Evolutionary conservation across 2,797 vertebrate genomes (phyloP).

Genomic region (Pyrrhura leucotis): DNA sequence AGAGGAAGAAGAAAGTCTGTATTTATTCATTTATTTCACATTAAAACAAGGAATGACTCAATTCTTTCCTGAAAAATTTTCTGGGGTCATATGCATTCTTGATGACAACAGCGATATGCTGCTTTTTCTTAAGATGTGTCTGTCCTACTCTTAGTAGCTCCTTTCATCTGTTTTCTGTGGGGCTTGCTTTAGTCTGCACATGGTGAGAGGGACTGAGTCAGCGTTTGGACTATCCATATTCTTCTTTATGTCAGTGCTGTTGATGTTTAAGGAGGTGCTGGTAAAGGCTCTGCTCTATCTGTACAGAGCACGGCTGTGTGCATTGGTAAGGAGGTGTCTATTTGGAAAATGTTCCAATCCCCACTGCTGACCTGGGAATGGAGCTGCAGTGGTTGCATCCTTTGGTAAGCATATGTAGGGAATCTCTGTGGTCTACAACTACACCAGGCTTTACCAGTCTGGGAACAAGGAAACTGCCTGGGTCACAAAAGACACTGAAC

Average conservation of each 20-base stretch:
- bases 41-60: neutral
- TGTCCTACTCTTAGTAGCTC: neutral
- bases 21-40: neutral
- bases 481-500: neutral
- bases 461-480: neutral
- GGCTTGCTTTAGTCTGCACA: neutral
- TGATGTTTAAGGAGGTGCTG: neutral
- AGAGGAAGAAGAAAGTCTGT: neutral
- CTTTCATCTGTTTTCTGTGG: accelerated
- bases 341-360: neutral
- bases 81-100: neutral
- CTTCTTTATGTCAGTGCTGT: neutral
- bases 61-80: neutral
- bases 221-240: accelerated
- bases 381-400: neutral
- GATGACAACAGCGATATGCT: neutral
- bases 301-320: accelerated
- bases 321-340: accelerated
- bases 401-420: neutral
- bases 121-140: accelerated
- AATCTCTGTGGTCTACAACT: neutral
- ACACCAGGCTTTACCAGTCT: neutral
- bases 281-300: neutral
- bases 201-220: neutral
- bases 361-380: accelerated